Percentiles rank a stretch among this genome's conserved stretches.
These are phyloP conservation scores for Hydriomena furcata DNA, from an alignment of 2,888 invertebrate genomes.

Conservation along the genomic window DNA sequence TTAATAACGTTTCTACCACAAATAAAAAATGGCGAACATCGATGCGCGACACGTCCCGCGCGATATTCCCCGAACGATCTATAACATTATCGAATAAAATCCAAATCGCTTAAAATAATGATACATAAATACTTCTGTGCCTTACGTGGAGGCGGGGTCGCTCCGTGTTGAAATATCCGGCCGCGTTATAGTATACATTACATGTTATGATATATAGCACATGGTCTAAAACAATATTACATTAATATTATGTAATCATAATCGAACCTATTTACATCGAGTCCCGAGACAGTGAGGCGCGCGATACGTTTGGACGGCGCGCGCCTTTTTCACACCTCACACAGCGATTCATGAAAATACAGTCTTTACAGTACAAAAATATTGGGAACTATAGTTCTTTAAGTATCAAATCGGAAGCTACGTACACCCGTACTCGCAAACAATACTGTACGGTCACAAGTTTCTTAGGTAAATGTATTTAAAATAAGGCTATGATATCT, in stretches of 20 bases:
- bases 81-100: constrained; percentile 52
- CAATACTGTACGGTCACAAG: constrained; percentile 4
- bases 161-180: constrained; percentile 24
- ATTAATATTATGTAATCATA: constrained; percentile 79
- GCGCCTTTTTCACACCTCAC: neutral
- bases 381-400: constrained; percentile 21
- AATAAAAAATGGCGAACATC: constrained; percentile 41
- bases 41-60: constrained; percentile 47
- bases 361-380: constrained; percentile 30
- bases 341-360: constrained; percentile 17
- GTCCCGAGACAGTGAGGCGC: constrained; percentile 11
- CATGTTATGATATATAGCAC: constrained; percentile 72
- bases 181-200: constrained; percentile 37
- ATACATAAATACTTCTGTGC: constrained; percentile 60
- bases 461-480: neutral
- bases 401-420: constrained; percentile 13
- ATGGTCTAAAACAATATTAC: constrained; percentile 79
- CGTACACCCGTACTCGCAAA: constrained; percentile 6
- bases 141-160: constrained; percentile 38
- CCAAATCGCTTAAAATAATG: constrained; percentile 62
- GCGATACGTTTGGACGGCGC: constrained; percentile 12
- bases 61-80: constrained; percentile 15
- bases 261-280: constrained; percentile 65
- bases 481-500: neutral
- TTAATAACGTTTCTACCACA: constrained; percentile 59